phyloP scores from a whole-genome alignment of 1,140 invertebrate genomes.

The Pararge aegeria region DNA sequence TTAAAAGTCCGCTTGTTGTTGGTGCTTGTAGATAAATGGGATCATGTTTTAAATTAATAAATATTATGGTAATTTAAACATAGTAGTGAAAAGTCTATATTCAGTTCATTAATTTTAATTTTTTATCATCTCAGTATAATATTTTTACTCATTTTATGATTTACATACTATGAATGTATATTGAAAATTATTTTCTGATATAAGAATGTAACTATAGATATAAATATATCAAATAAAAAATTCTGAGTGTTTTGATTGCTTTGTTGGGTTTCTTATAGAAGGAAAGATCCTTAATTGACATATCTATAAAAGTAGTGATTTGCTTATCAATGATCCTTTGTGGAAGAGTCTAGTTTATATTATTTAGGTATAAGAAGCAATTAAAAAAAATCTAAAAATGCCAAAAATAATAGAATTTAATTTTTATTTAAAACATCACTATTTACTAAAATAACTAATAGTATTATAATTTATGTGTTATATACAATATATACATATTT shows the following conservation, averaged over 20 bases:
- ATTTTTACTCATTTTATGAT: not conserved
- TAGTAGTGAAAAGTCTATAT: no score
- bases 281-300: no score
- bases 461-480: constrained; percentile 22
- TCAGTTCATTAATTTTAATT: no score
- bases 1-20: constrained; percentile 48
- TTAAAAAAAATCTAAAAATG: constrained; percentile 5
- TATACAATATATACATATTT: constrained; percentile 38
- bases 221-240: not conserved
- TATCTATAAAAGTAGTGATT: no score
- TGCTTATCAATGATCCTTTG: no score
- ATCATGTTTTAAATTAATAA: constrained; percentile 24
- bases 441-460: no score
- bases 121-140: not conserved
- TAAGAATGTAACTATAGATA: constrained; percentile 12
- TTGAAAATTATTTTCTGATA: constrained; percentile 6
- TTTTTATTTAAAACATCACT: constrained; percentile 19
- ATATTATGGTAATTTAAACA: constrained; percentile 1
- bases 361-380: no score
- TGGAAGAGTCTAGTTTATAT: no score
- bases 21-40: constrained; percentile 57
- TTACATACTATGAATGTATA: constrained; percentile 8
- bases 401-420: not conserved
- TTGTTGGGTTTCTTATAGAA: not conserved
- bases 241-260: not conserved